These are phyloP conservation scores for Drosophila siamana DNA, from an alignment of 2,888 invertebrate species.

Conservation along the genomic window DNA sequence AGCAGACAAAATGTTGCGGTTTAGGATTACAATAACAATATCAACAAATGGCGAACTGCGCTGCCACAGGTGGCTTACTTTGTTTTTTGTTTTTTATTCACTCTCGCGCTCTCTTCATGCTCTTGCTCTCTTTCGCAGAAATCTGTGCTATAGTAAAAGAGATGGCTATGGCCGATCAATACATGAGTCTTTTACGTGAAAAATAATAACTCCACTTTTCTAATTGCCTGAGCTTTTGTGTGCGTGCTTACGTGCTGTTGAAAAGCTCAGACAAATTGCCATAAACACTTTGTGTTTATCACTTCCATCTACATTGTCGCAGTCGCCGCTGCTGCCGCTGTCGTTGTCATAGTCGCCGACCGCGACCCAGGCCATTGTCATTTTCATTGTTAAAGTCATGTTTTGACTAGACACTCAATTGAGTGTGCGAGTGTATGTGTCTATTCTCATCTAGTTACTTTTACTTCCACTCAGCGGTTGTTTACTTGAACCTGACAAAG, in stretches of 20 bases:
- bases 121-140: conserved; percentile 37
- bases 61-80: conserved; percentile 43
- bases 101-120: neutral
- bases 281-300: conserved; percentile 19
- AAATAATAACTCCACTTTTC: no score
- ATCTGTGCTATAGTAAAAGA: conserved; percentile 49
- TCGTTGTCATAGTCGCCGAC: conserved; percentile 15
- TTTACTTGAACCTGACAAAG: conserved; percentile 52
- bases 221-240: conserved; percentile 12
- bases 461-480: conserved; percentile 17
- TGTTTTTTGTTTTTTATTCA: conserved; percentile 1
- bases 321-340: neutral
- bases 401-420: conserved; percentile 49
- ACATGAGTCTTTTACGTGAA: no score
- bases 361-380: conserved; percentile 40
- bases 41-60: conserved; percentile 2
- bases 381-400: conserved; percentile 39
- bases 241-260: neutral
- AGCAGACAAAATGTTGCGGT: conserved; percentile 25
- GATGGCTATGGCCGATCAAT: neutral
- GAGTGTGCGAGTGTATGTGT: conserved; percentile 4
- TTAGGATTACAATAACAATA: conserved; percentile 41
- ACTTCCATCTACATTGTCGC: conserved; percentile 25
- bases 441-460: conserved; percentile 28
- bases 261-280: conserved; percentile 25